Base-by-base conservation (phyloP, 1,140 invertebrate genomes). In the Daktulosphaira vitifoliae region DNA sequence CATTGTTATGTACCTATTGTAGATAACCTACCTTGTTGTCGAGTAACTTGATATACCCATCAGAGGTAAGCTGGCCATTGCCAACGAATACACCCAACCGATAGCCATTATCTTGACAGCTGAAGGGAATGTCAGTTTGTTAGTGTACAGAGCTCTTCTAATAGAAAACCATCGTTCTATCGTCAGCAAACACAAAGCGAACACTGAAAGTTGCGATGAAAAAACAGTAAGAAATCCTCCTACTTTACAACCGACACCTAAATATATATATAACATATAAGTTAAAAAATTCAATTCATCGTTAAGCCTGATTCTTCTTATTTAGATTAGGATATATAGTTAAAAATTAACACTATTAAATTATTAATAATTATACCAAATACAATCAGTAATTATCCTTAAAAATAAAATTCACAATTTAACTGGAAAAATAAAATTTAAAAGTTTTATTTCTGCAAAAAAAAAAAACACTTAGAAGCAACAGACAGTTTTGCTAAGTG, bases 141-240 rank as follows among this genome's bases (percentile, higher is more conserved):
- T 84, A 8, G 82, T 73, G 70, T 84, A 78, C 37, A 84, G 81
- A 20, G 82, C 81, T 70, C 81, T 77, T 5, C 80, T 81, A 33
- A 84, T 83, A 52, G 81, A 79, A 68, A 81, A 82, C 81, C 81
- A 84, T 37, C 82, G 70, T 73, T 86, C 84, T 66, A 82, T 70
- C 0, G 84, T 85, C 51, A 86, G 81, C 3, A 85, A 75, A 0
- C 81, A 78, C 65, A 86, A 72, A 2, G 84, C 84, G 72, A 82
- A 82, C n/a, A 85, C 80, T 1, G 82, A 85, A 20, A 86, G 72
- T 69, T 84, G 81, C 23, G 81, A 81, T 2, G 82, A 79, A 70
- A 87, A 84, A 11, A 86, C 81, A 0, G 81, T 82, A n/a, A 86
- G 70, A 70, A 86, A 85, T 2, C 84, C 84, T 7, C 83, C 82